phyloP scores from a whole-genome alignment of 2,113 vertebrate genomes.

The Leuciscus idus region DNA sequence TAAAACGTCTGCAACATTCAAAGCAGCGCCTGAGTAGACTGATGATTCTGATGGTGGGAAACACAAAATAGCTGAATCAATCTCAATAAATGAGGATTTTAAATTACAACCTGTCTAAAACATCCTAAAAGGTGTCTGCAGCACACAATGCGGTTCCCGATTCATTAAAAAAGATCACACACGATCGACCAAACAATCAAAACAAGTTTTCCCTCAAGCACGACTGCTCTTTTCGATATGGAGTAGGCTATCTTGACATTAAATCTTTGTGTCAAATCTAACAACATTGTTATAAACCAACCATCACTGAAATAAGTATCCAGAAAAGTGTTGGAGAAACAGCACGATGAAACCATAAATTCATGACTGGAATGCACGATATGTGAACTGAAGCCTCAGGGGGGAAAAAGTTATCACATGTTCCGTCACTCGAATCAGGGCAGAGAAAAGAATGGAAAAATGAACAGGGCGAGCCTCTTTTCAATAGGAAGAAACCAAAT shows the following conservation, averaged over 20 bases:
- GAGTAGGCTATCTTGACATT: neutral
- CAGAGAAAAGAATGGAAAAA: constrained; percentile 21
- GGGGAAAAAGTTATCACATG: constrained; percentile 13
- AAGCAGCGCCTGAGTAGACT: neutral
- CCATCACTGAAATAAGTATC: neutral
- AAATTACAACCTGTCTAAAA: constrained; percentile 20
- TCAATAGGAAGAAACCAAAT: constrained; percentile 33
- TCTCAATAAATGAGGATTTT: constrained; percentile 2
- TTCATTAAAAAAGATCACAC: neutral
- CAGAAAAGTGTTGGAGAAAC: neutral
- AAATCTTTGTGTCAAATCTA: neutral
- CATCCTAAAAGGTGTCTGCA: neutral
- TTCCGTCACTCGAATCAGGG: constrained; percentile 17
- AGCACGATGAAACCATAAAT: neutral
- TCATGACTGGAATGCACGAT: neutral
- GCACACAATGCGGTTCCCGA: neutral
- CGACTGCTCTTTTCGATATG: neutral
- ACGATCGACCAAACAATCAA: neutral
- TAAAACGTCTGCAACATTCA: neutral
- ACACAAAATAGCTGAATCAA: neutral
- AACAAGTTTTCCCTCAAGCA: neutral
- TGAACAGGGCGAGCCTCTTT: constrained; percentile 13
- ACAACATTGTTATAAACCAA: neutral
- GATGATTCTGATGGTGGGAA: neutral
- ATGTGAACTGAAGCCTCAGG: constrained; percentile 9